Base-by-base conservation (phyloP, 2,797 vertebrate genomes). In the Betta splendens region DNA sequence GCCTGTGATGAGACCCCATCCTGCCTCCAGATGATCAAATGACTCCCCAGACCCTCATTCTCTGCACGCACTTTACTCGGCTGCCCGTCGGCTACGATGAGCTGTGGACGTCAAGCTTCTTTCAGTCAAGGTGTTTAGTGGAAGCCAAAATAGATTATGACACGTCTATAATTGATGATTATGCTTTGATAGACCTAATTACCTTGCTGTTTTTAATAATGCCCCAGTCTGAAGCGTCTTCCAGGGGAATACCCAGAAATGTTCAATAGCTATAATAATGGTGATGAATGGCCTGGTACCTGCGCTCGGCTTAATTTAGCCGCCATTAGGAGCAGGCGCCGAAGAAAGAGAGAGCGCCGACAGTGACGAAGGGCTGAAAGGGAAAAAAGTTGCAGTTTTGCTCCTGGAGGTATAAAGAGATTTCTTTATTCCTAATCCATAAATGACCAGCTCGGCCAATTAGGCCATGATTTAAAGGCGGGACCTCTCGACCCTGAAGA, bases 191-290 rank as follows among this genome's bases (percentile, higher is more conserved):
- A 28, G 66, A 70, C 64, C 71, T 69, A 59, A 81, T 81, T 72
- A 72, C 58, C 61, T 72, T 3, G 52, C 22, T 22, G 36, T 69
- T 84, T 86, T 81, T 83, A 86, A 81, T 89, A 87, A 71, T 13
- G 33, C 23, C 38, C 22, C 38, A 4, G 31, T 37, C 22, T 54
- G 49, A 17, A 51, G 42, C 1, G 36, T 43, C 62, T 65, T 80
- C 61, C 51, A 18, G 16, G 53, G 69, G 69, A 55, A 62, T 83
- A 65, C 50, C 53, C 60, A 17, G 61, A 61, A 69, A 75, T 67
- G 73, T 69, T 65, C 53, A 68, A 61, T 72, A 53, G 78, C 62
- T 50, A 26, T 42, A 76, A 79, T 80, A 77, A 79, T 75, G 47
- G 22, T 75, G 81, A 86, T 71, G 56, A 81, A 83, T 64, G 72